Evolutionary conservation across 2,797 vertebrate genomes (phyloP).

Genomic region (Sebastes oblongus): DNA sequence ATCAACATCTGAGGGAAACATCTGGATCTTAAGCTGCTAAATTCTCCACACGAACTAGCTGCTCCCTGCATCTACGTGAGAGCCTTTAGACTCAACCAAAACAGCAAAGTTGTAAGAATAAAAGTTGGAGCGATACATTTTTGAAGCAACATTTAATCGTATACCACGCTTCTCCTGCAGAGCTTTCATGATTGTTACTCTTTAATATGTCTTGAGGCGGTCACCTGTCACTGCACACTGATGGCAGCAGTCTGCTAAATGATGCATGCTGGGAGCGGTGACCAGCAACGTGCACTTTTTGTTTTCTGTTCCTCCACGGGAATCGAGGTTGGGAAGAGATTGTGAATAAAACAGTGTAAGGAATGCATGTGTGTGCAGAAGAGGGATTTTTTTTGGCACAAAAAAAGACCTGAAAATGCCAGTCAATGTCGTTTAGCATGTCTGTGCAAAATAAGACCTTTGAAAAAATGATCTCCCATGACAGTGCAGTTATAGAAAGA

Average conservation of each 20-base stretch:
- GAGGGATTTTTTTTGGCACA: background rate
- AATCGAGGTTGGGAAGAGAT: background rate
- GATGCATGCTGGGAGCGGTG: slow-evolving; percentile 60
- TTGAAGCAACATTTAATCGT: background rate
- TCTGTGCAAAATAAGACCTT: background rate
- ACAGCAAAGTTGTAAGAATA: too few species aligned
- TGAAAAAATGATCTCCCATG: background rate
- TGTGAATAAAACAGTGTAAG: slow-evolving; percentile 31
- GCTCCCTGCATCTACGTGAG: too few species aligned
- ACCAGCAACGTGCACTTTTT: slow-evolving; percentile 26
- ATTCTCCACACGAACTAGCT: too few species aligned
- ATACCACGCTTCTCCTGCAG: background rate
- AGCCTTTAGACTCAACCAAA: too few species aligned
- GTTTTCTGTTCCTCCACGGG: slow-evolving; percentile 7
- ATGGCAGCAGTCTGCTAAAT: slow-evolving; percentile 51
- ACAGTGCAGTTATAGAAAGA: background rate
- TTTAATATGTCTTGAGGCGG: slow-evolving; percentile 75
- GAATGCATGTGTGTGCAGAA: background rate
- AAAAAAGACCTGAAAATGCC: background rate
- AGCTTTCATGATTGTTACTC: slow-evolving; percentile 41
- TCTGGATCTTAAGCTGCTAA: too few species aligned
- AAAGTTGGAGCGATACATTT: background rate
- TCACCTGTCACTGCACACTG: slow-evolving; percentile 46
- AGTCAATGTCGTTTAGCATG: too few species aligned
- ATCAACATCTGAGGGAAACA: too few species aligned